Percentiles rank a stretch among this genome's conserved stretches.
These are phyloP conservation scores for Micronycteris hirsuta DNA, from an alignment of 2,113 vertebrate species.

Conservation along the genomic window DNA sequence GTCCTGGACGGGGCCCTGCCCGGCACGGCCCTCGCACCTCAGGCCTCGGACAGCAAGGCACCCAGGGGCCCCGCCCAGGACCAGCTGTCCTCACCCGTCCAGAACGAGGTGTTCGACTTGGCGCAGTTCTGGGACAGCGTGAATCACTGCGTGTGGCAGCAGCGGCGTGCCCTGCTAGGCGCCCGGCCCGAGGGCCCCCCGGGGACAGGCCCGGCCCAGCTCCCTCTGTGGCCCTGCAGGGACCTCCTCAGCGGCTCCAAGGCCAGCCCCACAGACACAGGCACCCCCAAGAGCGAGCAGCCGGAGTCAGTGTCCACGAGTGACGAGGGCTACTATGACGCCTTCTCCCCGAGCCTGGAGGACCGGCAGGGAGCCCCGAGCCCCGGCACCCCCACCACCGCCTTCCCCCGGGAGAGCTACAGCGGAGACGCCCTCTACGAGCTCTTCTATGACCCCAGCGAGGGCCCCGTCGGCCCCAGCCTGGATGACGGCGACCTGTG, in stretches of 20 bases:
- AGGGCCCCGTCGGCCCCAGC: conserved; percentile 76
- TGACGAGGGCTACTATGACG: conserved; percentile 91
- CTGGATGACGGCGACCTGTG: conserved; percentile 81
- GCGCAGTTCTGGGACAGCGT: conserved; percentile 85
- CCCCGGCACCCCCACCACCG: conserved; percentile 60
- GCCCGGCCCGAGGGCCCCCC: conserved; percentile 53
- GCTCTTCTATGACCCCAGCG: conserved; percentile 85
- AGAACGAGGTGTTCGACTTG: conserved; percentile 81
- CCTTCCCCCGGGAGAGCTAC: conserved; percentile 87
- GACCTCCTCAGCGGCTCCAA: conserved; percentile 76
- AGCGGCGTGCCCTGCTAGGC: conserved; percentile 72
- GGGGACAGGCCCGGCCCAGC: neutral
- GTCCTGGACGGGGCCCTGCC: conserved; percentile 77
- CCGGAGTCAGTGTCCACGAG: conserved; percentile 87
- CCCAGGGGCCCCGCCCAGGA: conserved; percentile 81
- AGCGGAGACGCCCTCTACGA: conserved; percentile 91
- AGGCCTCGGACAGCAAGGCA: conserved; percentile 71
- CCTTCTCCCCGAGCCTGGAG: conserved; percentile 84
- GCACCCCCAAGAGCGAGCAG: conserved; percentile 86
- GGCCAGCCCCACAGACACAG: conserved; percentile 79
- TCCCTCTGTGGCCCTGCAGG: conserved; percentile 65
- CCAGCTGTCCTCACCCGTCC: conserved; percentile 80
- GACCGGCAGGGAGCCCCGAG: conserved; percentile 77
- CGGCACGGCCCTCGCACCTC: conserved; percentile 54
- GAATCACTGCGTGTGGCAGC: conserved; percentile 79